phyloP scores from a whole-genome alignment of 2,113 vertebrate genomes.

The Tringa solitaria region DNA sequence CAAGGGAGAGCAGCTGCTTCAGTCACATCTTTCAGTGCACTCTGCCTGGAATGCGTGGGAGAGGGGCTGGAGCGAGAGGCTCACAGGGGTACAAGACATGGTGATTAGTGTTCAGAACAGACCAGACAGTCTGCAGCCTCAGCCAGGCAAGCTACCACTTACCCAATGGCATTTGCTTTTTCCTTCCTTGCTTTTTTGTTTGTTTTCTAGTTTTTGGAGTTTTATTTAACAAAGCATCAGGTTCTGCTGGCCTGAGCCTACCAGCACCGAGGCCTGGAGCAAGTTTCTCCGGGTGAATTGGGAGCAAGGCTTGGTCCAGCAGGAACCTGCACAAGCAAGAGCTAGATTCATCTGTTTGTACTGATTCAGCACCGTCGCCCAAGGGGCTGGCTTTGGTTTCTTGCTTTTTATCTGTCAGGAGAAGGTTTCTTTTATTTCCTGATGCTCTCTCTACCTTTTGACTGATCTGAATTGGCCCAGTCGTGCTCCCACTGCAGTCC shows the following conservation, averaged over 20 bases:
- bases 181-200: background rate
- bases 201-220: background rate
- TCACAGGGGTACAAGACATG: background rate
- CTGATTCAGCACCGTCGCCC: background rate
- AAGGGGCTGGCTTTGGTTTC: background rate
- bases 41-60: conserved; percentile 13
- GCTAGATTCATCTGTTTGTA: background rate
- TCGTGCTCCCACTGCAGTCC: background rate
- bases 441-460: background rate
- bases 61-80: background rate
- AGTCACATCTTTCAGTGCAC: background rate
- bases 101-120: background rate
- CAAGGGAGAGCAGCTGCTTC: background rate
- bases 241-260: background rate
- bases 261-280: background rate
- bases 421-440: background rate
- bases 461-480: background rate
- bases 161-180: background rate
- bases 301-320: background rate
- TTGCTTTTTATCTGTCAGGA: background rate
- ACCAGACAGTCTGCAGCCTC: background rate
- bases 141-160: background rate
- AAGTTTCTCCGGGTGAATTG: background rate
- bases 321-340: background rate
- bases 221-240: background rate